Evolutionary conservation across 2,797 vertebrate genomes (phyloP).

Genomic region (Rhadinocentrus ornatus): DNA sequence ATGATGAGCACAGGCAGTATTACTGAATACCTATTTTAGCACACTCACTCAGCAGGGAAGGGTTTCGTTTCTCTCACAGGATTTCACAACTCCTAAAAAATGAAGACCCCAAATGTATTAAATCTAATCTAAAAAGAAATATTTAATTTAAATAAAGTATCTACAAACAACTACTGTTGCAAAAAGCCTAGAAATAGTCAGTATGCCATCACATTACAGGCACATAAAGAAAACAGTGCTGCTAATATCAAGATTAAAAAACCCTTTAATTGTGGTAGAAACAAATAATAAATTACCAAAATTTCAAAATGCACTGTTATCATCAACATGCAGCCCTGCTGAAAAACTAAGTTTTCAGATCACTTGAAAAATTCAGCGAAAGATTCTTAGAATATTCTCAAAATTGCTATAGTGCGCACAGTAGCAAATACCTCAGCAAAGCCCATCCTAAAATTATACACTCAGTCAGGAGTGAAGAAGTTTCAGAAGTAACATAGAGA

Average conservation of each 20-base stretch:
- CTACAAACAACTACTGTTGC: not conserved
- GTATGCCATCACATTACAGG: not conserved
- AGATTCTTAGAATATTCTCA: not conserved
- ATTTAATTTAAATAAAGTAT: not conserved
- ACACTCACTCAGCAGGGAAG: slow-evolving; percentile 48
- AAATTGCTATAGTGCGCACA: not conserved
- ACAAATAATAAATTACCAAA: not conserved
- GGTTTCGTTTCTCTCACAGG: slow-evolving; percentile 62
- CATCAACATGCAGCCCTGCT: not conserved
- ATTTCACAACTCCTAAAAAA: slow-evolving; percentile 56
- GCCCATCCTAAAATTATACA: slow-evolving; percentile 27
- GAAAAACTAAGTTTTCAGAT: not conserved
- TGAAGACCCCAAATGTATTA: slow-evolving; percentile 22
- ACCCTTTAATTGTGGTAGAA: not conserved
- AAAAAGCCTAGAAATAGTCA: not conserved
- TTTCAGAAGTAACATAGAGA: slow-evolving; percentile 8
- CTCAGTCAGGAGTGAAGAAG: slow-evolving; percentile 22
- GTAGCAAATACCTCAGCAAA: slow-evolving; percentile 1
- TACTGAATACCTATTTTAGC: slow-evolving; percentile 71
- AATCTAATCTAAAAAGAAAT: slow-evolving; percentile 12
- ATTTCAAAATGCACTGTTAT: not conserved
- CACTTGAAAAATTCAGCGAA: not conserved
- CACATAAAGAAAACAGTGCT: not conserved
- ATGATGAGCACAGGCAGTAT: slow-evolving; percentile 53
- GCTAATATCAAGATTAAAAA: not conserved